Conservation (phyloP, 92 coral and sea anemone species). For the Pocillopora grandis region DNA sequence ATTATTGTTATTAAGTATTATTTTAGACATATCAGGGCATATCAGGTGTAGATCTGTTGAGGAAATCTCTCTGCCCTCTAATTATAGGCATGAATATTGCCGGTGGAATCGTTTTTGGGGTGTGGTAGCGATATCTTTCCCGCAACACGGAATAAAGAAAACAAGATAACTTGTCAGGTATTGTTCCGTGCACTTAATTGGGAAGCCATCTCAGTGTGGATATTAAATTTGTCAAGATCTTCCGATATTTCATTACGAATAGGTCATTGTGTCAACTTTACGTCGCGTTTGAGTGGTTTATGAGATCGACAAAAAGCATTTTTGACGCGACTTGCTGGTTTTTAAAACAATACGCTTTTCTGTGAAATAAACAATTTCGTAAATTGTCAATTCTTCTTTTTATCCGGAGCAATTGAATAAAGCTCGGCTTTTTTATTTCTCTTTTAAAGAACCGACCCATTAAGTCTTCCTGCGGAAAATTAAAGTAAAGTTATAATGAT, state of each 20-base stretch:
- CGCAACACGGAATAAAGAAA: neutral
- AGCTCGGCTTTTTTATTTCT: constrained; percentile 25
- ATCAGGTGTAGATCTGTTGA: neutral
- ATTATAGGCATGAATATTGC: constrained; percentile 27
- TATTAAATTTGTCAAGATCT: constrained; percentile 43
- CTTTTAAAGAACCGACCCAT: constrained; percentile 37
- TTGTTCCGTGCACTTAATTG: constrained; percentile 35
- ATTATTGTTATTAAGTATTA: neutral
- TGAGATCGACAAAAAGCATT: constrained; percentile 33
- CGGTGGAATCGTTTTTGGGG: constrained; percentile 25
- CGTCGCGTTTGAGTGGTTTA: constrained; percentile 39
- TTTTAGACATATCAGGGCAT: neutral
- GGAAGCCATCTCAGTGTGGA: constrained; percentile 27
- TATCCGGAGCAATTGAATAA: constrained; percentile 48
- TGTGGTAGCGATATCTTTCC: constrained; percentile 28
- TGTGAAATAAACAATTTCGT: constrained; percentile 35
- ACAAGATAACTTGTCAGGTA: constrained; percentile 25
- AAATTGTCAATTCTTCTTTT: constrained; percentile 28
- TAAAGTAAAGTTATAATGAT: constrained; percentile 4
- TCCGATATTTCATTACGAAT: constrained; percentile 40
- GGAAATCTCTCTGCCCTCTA: constrained; percentile 16
- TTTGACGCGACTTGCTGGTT: neutral
- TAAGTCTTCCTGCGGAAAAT: constrained; percentile 33
- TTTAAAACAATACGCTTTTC: constrained; percentile 26
- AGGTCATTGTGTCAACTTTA: constrained; percentile 37